Percentiles rank a stretch among this genome's conserved stretches.
Conservation (phyloP, 2,888 invertebrate species). For the Philonicus albiceps region DNA sequence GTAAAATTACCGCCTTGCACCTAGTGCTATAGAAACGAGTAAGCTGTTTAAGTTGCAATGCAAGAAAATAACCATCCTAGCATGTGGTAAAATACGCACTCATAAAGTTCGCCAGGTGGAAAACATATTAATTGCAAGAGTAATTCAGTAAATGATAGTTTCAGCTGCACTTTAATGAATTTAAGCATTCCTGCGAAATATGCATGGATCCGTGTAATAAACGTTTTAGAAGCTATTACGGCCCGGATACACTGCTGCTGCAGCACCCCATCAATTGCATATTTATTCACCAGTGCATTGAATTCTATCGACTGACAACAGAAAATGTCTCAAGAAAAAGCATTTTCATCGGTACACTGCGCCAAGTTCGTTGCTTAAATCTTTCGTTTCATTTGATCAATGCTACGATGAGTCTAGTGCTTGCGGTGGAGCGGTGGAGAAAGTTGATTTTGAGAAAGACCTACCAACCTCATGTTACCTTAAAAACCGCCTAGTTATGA, state of each 20-base stretch:
- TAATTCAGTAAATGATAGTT: not conserved
- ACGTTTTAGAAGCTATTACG: not conserved
- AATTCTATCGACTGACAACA: not conserved
- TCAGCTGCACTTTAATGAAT: constrained; percentile 21
- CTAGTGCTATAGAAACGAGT: not conserved
- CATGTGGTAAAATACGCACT: not conserved
- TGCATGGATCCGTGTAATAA: not conserved
- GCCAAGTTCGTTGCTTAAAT: constrained; percentile 25
- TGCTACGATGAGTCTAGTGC: not conserved
- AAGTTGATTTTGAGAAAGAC: constrained; percentile 5
- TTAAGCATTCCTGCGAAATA: not conserved
- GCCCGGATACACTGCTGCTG: not conserved
- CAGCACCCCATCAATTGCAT: not conserved
- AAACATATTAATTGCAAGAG: not conserved
- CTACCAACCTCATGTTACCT: not conserved
- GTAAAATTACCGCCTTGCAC: not conserved
- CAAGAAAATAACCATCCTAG: not conserved
- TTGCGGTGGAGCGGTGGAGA: not conserved
- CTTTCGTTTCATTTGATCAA: constrained; percentile 1
- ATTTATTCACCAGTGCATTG: not conserved
- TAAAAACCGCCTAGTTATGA: constrained; percentile 4
- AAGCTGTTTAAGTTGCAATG: not conserved
- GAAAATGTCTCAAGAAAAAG: not conserved
- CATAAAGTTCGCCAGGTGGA: not conserved
- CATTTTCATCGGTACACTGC: not conserved